phyloP scores from a whole-genome alignment of 2,888 invertebrate species.

The Tenodera sinensis region DNA sequence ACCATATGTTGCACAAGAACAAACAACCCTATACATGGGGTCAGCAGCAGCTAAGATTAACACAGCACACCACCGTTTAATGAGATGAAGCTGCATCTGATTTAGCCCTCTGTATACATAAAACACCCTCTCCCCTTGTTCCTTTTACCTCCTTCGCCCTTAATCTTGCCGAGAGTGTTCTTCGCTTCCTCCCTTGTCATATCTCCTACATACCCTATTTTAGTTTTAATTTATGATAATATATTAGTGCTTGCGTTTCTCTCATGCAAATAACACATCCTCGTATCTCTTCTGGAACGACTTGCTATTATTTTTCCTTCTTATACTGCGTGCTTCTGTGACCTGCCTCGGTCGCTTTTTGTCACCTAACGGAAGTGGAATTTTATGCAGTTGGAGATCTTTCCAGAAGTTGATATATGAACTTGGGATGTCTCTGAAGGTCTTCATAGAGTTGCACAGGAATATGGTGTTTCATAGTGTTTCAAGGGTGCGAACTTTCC shows the following conservation, averaged over 20 bases:
- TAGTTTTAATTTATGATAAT: background rate
- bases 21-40: background rate
- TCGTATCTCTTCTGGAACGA: background rate
- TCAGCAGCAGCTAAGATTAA: background rate
- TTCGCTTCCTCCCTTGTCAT: background rate
- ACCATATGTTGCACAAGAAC: background rate
- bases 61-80: background rate
- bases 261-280: background rate
- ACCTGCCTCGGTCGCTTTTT: background rate
- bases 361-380: background rate
- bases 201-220: background rate
- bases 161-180: background rate
- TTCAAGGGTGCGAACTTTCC: too few relatives aligned
- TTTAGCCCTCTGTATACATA: background rate
- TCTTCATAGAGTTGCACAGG: too few relatives aligned
- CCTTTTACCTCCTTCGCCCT: background rate
- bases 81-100: background rate
- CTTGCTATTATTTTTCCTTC: background rate
- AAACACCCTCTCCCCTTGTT: background rate
- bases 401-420: background rate
- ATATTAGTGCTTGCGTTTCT: background rate
- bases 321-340: background rate
- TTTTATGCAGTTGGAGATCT: background rate
- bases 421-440: too few relatives aligned
- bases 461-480: too few relatives aligned